A percentile compares a stretch with the other conserved stretches of the same genome.
phyloP scores from a whole-genome alignment of 2,113 vertebrate genomes.

The Illadopsis cleaveri region DNA sequence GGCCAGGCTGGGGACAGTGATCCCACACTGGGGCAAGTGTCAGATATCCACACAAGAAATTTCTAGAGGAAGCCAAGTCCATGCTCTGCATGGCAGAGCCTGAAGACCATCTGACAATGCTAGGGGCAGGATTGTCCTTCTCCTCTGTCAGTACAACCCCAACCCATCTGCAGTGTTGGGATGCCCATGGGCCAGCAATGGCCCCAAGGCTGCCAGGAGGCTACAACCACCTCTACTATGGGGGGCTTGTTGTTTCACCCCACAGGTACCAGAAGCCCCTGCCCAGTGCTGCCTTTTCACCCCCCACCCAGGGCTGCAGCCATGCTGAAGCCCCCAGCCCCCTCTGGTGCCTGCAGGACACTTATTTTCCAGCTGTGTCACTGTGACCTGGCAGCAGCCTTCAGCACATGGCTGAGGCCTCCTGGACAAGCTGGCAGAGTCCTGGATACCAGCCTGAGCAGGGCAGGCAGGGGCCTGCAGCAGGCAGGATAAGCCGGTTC shows the following conservation, averaged over 20 bases:
- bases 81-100: rapidly evolving
- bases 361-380: background rate
- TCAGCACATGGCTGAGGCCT: background rate
- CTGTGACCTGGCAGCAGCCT: background rate
- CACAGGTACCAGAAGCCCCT: background rate
- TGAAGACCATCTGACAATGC: background rate
- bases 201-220: background rate
- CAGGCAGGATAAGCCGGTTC: background rate
- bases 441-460: background rate
- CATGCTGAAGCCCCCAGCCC: rapidly evolving
- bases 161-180: background rate
- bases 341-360: background rate
- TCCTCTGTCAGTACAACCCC: background rate
- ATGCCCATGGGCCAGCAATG: rapidly evolving
- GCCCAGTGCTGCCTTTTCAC: background rate
- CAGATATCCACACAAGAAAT: background rate
- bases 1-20: background rate
- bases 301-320: background rate
- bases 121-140: background rate
- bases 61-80: background rate
- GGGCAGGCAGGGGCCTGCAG: background rate
- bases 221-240: background rate
- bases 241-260: background rate
- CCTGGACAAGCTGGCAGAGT: background rate
- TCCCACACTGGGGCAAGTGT: background rate